Evolutionary conservation across 2,113 vertebrate genomes (phyloP).

Genomic region (Machaerirhynchus nigripectus): DNA sequence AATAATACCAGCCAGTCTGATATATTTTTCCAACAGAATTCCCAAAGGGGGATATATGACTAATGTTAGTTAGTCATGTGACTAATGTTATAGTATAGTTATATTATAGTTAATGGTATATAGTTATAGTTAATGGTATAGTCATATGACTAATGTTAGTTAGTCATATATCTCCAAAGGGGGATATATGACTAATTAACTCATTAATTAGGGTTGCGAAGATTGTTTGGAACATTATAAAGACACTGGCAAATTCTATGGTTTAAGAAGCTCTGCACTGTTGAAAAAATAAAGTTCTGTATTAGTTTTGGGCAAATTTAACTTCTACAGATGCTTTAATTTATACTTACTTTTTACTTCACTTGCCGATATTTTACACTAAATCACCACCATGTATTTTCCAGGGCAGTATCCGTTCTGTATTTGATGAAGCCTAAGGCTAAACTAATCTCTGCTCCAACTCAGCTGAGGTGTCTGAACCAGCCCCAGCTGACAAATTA

Average conservation of each 20-base stretch:
- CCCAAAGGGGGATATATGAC: not conserved
- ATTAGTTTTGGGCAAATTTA: not conserved
- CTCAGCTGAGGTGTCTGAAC: not conserved
- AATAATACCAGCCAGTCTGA: not conserved
- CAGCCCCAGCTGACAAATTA: not conserved
- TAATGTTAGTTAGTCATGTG: too few species aligned
- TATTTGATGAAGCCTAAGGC: not conserved
- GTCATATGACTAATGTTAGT: too few species aligned
- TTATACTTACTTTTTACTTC: not conserved
- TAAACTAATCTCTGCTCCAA: fast-evolving
- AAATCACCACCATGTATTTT: not conserved
- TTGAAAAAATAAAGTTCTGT: not conserved
- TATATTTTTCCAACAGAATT: not conserved
- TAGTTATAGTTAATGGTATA: too few species aligned
- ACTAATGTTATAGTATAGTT: too few species aligned
- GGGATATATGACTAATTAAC: too few species aligned
- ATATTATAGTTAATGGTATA: too few species aligned
- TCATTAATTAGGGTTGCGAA: not conserved
- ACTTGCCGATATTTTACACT: not conserved
- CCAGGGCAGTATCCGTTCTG: not conserved
- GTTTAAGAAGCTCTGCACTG: not conserved
- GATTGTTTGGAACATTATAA: not conserved
- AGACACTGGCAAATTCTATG: not conserved
- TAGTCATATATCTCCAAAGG: too few species aligned
- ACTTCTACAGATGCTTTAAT: not conserved